Conservation (phyloP, 2,113 vertebrate genomes). For the Numida meleagris region DNA sequence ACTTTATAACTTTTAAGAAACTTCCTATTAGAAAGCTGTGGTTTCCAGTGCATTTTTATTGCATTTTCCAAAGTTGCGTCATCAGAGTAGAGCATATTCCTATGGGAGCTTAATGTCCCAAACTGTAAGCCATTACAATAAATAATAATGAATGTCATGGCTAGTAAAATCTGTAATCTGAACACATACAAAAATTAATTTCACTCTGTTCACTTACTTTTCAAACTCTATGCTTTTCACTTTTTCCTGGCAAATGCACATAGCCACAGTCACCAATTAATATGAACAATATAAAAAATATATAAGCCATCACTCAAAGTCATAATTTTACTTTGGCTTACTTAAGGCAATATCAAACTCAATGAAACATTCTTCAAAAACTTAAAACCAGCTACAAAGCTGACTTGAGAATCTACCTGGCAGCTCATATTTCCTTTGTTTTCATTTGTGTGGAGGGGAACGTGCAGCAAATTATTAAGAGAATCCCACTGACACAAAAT, state of each 20-base stretch:
- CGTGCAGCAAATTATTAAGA: background rate
- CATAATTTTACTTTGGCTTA: constrained; percentile 17
- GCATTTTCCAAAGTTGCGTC: constrained; percentile 68
- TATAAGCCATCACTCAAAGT: constrained; percentile 18
- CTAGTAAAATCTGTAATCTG: constrained; percentile 67
- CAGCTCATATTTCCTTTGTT: background rate
- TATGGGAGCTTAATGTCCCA: constrained; percentile 23
- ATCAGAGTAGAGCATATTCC: constrained; percentile 40
- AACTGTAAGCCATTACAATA: constrained; percentile 59
- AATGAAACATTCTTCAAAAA: constrained; percentile 19
- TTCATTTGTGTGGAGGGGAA: background rate
- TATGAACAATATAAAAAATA: constrained; percentile 56
- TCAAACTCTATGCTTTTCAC: constrained; percentile 50
- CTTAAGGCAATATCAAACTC: constrained; percentile 19
- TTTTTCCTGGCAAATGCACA: constrained; percentile 66
- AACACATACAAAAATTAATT: constrained; percentile 58
- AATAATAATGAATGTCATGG: constrained; percentile 65
- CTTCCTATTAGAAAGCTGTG: constrained; percentile 62
- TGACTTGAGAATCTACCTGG: background rate
- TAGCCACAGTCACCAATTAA: constrained; percentile 55
- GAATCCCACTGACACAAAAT: background rate
- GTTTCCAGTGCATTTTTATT: constrained; percentile 65
- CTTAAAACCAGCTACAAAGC: background rate
- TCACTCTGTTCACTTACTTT: constrained; percentile 70
- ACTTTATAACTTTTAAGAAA: constrained; percentile 65